Conservation (phyloP, 2,888 invertebrate genomes). For the Eilema caniola region DNA sequence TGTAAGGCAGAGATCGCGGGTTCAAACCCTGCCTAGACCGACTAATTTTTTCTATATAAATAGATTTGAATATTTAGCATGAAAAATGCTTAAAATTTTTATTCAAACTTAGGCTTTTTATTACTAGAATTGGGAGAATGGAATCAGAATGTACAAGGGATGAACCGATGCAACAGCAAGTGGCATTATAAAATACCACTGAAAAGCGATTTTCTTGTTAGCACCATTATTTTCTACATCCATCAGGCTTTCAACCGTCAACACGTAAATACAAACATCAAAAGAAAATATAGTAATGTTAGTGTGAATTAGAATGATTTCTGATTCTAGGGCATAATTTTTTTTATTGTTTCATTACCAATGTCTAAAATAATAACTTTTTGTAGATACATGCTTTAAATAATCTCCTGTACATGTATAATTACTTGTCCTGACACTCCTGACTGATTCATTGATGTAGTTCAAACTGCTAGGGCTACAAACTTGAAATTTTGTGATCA, state of each 20-base stretch:
- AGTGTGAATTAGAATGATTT: constrained; percentile 31
- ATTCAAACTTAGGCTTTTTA: no score
- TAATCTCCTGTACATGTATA: background rate
- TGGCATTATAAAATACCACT: no score
- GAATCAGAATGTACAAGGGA: no score
- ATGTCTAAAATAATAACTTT: background rate
- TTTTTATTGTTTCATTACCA: background rate
- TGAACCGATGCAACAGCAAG: no score
- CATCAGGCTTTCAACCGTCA: background rate
- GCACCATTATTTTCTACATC: background rate
- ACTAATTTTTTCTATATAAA: no score
- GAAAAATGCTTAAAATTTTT: no score
- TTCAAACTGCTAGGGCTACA: background rate
- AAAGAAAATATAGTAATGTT: constrained; percentile 29
- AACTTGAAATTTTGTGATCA: background rate
- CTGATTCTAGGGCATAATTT: no score
- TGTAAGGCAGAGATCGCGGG: no score
- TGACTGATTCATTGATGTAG: background rate
- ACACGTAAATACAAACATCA: constrained; percentile 22
- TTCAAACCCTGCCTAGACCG: no score
- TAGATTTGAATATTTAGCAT: no score
- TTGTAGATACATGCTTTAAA: background rate
- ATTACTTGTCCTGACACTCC: background rate
- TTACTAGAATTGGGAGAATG: no score
- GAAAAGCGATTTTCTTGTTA: background rate